These are phyloP conservation scores for Dryomyza anilis DNA, from an alignment of 2,888 invertebrate genomes.

Conservation along the genomic window DNA sequence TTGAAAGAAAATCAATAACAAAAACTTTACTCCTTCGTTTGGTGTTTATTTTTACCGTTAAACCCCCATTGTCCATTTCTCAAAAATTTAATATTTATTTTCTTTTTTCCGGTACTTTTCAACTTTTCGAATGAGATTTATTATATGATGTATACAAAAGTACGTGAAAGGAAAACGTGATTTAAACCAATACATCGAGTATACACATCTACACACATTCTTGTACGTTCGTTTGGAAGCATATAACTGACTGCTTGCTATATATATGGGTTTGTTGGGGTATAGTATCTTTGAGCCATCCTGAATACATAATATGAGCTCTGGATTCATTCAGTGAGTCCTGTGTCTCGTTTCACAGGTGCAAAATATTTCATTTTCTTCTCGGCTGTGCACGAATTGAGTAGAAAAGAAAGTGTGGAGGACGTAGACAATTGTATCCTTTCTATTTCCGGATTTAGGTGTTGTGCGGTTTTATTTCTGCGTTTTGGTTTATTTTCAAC, in stretches of 20 bases:
- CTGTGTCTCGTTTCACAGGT: not conserved
- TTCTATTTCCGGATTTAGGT: constrained; percentile 2
- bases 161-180: constrained; percentile 14
- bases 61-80: not conserved
- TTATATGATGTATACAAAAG: constrained; percentile 17
- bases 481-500: not conserved
- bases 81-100: not conserved
- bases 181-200: not conserved
- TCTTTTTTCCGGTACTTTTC: constrained; percentile 7
- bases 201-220: not conserved
- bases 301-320: too few relatives aligned
- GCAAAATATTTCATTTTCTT: not conserved
- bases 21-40: constrained; percentile 5
- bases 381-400: not conserved
- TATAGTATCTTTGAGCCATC: too few relatives aligned
- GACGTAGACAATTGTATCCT: not conserved
- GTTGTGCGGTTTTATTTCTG: not conserved
- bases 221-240: not conserved
- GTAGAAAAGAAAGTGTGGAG: not conserved
- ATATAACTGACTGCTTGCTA: not conserved
- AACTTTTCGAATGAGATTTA: constrained; percentile 26
- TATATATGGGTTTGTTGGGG: not conserved
- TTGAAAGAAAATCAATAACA: constrained; percentile 21
- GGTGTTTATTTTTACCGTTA: not conserved
- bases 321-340: too few relatives aligned